Conservation (phyloP, 2,797 vertebrate genomes). For the Danio jaintianensis region DNA sequence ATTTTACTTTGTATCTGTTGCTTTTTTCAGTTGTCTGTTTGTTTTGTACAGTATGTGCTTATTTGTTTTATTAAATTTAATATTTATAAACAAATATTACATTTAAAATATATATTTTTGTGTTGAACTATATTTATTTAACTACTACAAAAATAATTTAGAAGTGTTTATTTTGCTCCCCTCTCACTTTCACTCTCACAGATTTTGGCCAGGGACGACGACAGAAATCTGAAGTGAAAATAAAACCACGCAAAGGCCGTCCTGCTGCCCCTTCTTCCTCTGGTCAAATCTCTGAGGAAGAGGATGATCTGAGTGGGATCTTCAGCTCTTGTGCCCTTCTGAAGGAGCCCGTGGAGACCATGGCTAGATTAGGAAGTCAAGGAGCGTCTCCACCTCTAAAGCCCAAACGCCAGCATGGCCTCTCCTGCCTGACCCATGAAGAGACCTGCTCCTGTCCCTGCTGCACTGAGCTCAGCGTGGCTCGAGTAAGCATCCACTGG, state of each 20-base stretch:
- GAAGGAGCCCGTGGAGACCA: constrained; percentile 72
- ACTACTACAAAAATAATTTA: no score
- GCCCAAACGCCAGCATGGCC: constrained; percentile 67
- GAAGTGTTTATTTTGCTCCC: not conserved
- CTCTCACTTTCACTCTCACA: no score
- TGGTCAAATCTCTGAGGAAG: constrained; percentile 57
- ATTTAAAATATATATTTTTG: no score
- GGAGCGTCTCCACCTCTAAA: constrained; percentile 82
- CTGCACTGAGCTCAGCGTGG: constrained; percentile 83
- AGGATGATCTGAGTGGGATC: constrained; percentile 79
- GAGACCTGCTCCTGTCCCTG: constrained; percentile 80
- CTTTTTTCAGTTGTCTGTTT: no score
- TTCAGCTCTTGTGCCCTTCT: constrained; percentile 74
- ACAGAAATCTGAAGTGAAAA: constrained; percentile 74
- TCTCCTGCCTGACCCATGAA: constrained; percentile 79
- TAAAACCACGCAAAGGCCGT: constrained; percentile 81
- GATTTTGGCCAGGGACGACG: constrained; percentile 54
- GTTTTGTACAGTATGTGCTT: no score
- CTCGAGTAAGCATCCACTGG: constrained; percentile 83
- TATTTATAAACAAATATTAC: no score
- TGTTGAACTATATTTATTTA: no score
- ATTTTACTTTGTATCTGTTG: no score
- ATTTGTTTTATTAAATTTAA: no score
- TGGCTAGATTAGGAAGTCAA: constrained; percentile 52
- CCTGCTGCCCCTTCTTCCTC: constrained; percentile 37